Evolutionary conservation across 1,140 invertebrate species (phyloP).

Genomic region (Trypoxylus dichotomus): DNA sequence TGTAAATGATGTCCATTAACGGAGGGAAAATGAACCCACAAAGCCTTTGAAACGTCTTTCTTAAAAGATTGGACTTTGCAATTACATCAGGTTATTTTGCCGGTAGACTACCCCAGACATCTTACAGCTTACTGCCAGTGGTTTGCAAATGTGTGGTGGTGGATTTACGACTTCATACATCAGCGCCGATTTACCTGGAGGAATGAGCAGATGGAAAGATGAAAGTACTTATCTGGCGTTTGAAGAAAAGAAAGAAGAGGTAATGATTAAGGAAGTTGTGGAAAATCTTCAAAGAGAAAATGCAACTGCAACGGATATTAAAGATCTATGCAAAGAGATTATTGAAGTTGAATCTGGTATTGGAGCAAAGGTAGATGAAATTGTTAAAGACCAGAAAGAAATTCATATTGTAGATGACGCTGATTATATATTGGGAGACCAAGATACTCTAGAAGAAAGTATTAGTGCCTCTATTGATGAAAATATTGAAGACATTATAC

Average conservation of each 20-base stretch:
- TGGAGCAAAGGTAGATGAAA: neutral
- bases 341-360: neutral
- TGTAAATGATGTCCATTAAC: too few species aligned
- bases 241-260: constrained; percentile 45
- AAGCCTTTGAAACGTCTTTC: too few species aligned
- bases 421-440: neutral
- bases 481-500: too few species aligned
- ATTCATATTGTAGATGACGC: neutral
- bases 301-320: neutral
- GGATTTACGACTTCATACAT: constrained; percentile 55
- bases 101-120: too few species aligned
- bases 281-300: neutral
- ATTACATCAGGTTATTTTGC: too few species aligned
- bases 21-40: too few species aligned
- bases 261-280: neutral
- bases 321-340: neutral
- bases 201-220: constrained; percentile 80
- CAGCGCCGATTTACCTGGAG: constrained; percentile 73
- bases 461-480: too few species aligned
- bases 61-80: too few species aligned
- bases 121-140: too few species aligned
- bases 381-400: neutral
- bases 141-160: too few species aligned
- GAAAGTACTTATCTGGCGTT: constrained; percentile 75
- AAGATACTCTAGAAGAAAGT: neutral